phyloP scores from a whole-genome alignment of 2,888 invertebrate genomes.

The Ametastegia equiseti region DNA sequence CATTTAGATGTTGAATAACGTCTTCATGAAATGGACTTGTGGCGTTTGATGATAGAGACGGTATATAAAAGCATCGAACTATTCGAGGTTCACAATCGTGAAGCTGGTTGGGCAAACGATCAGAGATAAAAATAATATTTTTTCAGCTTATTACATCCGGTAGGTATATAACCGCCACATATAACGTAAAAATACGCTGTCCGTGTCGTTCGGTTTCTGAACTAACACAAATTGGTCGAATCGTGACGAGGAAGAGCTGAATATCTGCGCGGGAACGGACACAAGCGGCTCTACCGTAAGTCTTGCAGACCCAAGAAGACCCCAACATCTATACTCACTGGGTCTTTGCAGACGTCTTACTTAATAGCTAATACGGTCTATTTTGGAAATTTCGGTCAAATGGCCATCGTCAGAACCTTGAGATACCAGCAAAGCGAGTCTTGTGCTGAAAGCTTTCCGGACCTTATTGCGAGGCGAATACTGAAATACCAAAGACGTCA shows the following conservation, averaged over 20 bases:
- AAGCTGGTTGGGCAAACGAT: slow-evolving; percentile 32
- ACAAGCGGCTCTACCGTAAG: neutral
- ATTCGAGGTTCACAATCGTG: slow-evolving; percentile 34
- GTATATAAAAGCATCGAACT: slow-evolving; percentile 35
- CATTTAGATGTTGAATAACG: neutral
- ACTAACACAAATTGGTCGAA: slow-evolving; percentile 27
- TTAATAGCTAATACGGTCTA: slow-evolving; percentile 20
- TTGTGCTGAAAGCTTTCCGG: neutral
- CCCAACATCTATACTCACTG: neutral
- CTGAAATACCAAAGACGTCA: too few species aligned
- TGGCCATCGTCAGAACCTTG: neutral
- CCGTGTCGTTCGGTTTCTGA: slow-evolving; percentile 12
- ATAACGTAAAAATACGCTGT: slow-evolving; percentile 31
- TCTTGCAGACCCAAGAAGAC: neutral
- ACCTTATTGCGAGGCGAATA: neutral
- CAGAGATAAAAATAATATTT: slow-evolving; percentile 45
- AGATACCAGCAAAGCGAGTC: neutral
- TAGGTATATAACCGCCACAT: slow-evolving; percentile 11
- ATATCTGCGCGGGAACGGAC: neutral
- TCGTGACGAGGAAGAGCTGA: slow-evolving; percentile 27
- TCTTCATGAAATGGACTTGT: neutral
- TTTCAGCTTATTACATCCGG: slow-evolving; percentile 46
- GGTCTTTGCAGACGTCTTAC: neutral
- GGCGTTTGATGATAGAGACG: slow-evolving; percentile 25
- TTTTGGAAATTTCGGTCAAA: slow-evolving; percentile 27